phyloP scores from a whole-genome alignment of 2,888 invertebrate species.

The Cerceris ruficornis region DNA sequence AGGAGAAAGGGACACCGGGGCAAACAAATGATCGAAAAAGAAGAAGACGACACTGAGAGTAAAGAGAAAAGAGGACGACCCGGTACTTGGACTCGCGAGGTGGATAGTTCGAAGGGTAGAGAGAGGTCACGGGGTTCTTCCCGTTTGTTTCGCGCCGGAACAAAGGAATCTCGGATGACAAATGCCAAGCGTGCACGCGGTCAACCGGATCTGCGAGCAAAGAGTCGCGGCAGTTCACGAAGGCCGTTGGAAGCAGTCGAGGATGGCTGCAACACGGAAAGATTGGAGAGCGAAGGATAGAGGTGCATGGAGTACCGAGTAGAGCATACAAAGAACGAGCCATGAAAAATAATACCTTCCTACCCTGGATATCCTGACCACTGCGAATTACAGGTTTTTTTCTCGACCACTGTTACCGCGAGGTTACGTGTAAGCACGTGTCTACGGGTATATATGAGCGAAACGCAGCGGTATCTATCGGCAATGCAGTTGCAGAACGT shows the following conservation, averaged over 20 bases:
- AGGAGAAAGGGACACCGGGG: too few species aligned
- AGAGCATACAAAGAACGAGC: slow-evolving; percentile 54
- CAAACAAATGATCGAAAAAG: too few species aligned
- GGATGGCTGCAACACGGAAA: neutral
- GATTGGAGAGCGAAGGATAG: slow-evolving; percentile 19
- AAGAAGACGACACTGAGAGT: neutral
- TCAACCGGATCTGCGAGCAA: slow-evolving; percentile 73
- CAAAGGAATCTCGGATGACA: slow-evolving; percentile 77
- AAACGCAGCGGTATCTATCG: slow-evolving; percentile 36
- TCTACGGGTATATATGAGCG: neutral
- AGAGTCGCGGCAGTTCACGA: slow-evolving; percentile 57
- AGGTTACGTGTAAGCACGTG: neutral
- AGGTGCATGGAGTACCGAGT: neutral
- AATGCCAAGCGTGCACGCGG: slow-evolving; percentile 74
- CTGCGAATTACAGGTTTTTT: slow-evolving; percentile 52
- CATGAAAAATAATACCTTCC: slow-evolving; percentile 64
- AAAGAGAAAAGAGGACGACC: neutral
- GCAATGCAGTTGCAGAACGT: slow-evolving; percentile 35
- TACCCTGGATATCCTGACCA: slow-evolving; percentile 25
- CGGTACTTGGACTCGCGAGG: neutral
- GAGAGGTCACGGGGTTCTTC: slow-evolving; percentile 36
- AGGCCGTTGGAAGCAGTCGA: slow-evolving; percentile 7
- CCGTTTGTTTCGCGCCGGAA: slow-evolving; percentile 74
- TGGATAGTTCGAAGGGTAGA: neutral
- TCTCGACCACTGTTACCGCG: slow-evolving; percentile 1